These are phyloP conservation scores for Cryptus armator DNA, from an alignment of 2,888 invertebrate species.

Conservation along the genomic window DNA sequence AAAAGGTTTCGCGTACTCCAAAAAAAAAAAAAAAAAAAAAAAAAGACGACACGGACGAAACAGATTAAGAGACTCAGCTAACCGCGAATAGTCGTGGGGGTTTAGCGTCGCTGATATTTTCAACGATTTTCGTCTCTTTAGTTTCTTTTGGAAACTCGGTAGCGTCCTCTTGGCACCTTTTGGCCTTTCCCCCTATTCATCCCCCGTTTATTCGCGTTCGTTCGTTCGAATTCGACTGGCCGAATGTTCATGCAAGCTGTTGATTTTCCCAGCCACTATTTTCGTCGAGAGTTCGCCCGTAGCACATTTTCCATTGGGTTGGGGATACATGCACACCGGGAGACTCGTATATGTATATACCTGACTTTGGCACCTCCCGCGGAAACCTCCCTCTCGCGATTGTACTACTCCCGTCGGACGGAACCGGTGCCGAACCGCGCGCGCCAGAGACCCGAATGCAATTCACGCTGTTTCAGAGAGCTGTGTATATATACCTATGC, in stretches of 20 bases:
- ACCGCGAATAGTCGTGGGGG: no score
- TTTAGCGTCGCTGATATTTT: no score
- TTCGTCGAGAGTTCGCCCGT: neutral
- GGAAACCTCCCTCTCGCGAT: neutral
- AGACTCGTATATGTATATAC: neutral
- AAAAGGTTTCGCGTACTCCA: no score
- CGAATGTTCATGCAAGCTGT: slow-evolving; percentile 56
- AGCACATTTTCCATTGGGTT: neutral
- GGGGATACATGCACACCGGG: neutral
- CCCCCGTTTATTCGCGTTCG: neutral
- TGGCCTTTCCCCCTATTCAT: slow-evolving; percentile 16
- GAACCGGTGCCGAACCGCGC: neutral
- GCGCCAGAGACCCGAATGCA: neutral
- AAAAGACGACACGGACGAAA: no score
- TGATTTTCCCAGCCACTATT: slow-evolving; percentile 61
- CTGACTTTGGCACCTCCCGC: neutral
- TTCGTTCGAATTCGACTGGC: slow-evolving; percentile 10
- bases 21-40: no score
- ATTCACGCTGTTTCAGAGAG: neutral
- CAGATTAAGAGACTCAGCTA: no score
- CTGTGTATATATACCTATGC: neutral
- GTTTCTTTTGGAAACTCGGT: no score
- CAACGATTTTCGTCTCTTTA: no score
- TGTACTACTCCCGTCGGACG: neutral
- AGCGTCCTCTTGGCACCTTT: no score